Conservation (phyloP, 1,140 invertebrate species). For the Meloidogyne chitwoodi region DNA sequence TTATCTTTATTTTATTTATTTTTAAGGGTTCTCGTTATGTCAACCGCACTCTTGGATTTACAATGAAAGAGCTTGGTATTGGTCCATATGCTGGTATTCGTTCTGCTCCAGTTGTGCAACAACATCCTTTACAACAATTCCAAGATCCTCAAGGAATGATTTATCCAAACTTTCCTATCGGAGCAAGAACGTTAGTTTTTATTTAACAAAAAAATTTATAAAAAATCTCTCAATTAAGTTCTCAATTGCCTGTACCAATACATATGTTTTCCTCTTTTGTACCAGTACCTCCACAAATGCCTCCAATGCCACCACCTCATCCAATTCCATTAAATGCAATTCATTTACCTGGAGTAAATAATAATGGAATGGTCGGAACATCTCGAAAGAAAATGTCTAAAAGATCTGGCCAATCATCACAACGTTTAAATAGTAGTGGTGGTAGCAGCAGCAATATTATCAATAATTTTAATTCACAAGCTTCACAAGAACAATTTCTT, state of each 20-base stretch:
- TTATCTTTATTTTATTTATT: neutral
- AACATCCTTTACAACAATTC: slow-evolving; percentile 16
- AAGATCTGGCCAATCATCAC: neutral
- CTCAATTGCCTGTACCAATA: slow-evolving; percentile 37
- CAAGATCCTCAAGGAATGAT: slow-evolving; percentile 46
- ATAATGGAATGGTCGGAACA: neutral
- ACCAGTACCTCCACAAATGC: slow-evolving; percentile 30
- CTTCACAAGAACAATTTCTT: slow-evolving; percentile 18
- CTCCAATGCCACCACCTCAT: slow-evolving; percentile 9
- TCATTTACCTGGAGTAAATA: slow-evolving; percentile 4
- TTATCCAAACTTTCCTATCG: slow-evolving; percentile 22
- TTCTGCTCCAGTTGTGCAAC: slow-evolving; percentile 13
- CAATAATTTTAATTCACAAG: slow-evolving; percentile 19
- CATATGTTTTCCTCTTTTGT: slow-evolving; percentile 43
- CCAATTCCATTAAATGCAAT: slow-evolving; percentile 16
- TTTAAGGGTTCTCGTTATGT: slow-evolving; percentile 41
- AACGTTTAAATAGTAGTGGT: neutral
- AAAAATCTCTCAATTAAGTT: neutral
- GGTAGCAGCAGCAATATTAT: neutral
- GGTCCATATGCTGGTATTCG: slow-evolving; percentile 22
- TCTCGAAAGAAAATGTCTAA: slow-evolving; percentile 13
- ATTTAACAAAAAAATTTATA: neutral
- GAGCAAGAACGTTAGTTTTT: slow-evolving; percentile 13
- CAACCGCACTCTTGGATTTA: slow-evolving; percentile 31
- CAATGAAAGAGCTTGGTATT: slow-evolving; percentile 36